These are phyloP conservation scores for Ammodytes dubius DNA, from an alignment of 2,113 vertebrate species.

Conservation along the genomic window DNA sequence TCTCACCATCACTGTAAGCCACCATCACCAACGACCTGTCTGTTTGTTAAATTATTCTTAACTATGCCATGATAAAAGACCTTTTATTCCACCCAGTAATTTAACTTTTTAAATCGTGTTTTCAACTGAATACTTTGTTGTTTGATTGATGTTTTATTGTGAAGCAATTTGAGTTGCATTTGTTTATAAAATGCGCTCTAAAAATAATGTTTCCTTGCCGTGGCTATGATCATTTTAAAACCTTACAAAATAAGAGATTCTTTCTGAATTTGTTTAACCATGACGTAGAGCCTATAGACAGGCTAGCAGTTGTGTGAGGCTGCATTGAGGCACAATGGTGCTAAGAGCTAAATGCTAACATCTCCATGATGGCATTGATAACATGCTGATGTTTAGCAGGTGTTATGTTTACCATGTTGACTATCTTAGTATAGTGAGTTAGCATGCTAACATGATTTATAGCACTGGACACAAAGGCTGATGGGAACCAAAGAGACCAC, in stretches of 20 bases:
- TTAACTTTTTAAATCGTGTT: too few species aligned
- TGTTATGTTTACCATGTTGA: not conserved
- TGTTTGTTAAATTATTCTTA: slow-evolving; percentile 13
- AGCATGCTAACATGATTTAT: not conserved
- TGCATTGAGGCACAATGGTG: not conserved
- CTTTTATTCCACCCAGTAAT: not conserved
- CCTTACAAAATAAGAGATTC: not conserved
- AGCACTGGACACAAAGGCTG: not conserved
- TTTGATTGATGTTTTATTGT: too few species aligned
- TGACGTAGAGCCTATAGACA: not conserved
- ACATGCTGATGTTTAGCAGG: not conserved
- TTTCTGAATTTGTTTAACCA: not conserved
- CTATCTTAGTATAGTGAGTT: not conserved
- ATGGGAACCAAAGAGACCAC: not conserved
- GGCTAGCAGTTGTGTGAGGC: not conserved
- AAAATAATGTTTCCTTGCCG: too few species aligned
- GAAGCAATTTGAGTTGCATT: too few species aligned
- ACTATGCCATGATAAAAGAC: slow-evolving; percentile 6
- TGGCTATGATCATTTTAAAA: not conserved
- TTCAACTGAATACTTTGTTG: too few species aligned
- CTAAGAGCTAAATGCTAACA: not conserved
- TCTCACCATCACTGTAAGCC: slow-evolving; percentile 42
- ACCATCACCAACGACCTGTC: slow-evolving; percentile 9
- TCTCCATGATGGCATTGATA: not conserved
- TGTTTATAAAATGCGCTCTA: too few species aligned